phyloP scores from a whole-genome alignment of 2,797 vertebrate species.

The Melanotaenia maccullochi region DNA sequence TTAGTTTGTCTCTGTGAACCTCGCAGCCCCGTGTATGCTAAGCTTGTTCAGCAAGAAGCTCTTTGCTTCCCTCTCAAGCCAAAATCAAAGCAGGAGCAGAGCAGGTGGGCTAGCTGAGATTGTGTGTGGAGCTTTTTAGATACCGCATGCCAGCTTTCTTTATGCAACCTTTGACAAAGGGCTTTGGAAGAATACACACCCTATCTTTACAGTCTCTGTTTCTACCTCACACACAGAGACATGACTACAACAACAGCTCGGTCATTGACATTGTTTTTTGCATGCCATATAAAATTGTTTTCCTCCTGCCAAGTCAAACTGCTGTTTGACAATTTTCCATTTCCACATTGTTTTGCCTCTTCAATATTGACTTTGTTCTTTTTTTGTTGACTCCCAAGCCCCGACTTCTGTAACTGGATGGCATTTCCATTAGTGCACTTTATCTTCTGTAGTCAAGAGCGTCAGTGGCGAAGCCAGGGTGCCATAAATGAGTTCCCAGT shows the following conservation, averaged over 20 bases:
- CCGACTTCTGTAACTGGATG: constrained; percentile 61
- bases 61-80: constrained; percentile 56
- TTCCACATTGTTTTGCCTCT: constrained; percentile 59
- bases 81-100: constrained; percentile 66
- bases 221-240: not conserved
- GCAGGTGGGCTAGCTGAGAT: constrained; percentile 62
- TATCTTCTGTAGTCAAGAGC: constrained; percentile 72
- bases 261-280: constrained; percentile 56
- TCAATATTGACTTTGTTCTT: constrained; percentile 70
- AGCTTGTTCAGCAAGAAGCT: constrained; percentile 49
- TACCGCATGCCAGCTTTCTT: constrained; percentile 59
- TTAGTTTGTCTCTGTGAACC: constrained; percentile 37
- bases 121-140: constrained; percentile 67
- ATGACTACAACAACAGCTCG: constrained; percentile 30
- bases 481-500: constrained; percentile 62
- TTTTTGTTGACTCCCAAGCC: constrained; percentile 42
- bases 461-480: constrained; percentile 23
- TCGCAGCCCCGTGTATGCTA: constrained; percentile 36
- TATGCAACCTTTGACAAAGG: constrained; percentile 53
- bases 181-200: constrained; percentile 29
- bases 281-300: constrained; percentile 62
- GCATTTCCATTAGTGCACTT: constrained; percentile 74
- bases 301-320: constrained; percentile 48
- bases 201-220: not conserved
- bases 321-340: constrained; percentile 70